Conservation (phyloP, 1,140 invertebrate species). For the Lasioglossum baleicum region DNA sequence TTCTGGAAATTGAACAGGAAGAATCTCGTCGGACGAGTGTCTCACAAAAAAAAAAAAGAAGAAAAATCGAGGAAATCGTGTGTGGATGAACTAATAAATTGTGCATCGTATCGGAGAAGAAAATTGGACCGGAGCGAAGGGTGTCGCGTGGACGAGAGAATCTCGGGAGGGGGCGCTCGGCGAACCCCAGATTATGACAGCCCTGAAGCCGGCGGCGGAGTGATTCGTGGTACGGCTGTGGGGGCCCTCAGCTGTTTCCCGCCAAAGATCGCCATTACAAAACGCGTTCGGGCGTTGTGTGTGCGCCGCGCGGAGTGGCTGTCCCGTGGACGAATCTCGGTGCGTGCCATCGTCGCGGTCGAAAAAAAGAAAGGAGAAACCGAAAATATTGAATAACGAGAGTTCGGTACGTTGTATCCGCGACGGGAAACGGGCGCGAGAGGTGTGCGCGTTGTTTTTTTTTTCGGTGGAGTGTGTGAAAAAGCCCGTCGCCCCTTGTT, state of each 20-base stretch:
- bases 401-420: conserved; percentile 19
- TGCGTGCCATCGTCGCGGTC: conserved; percentile 51
- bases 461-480: conserved; percentile 33
- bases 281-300: conserved; percentile 75
- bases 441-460: conserved; percentile 46
- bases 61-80: neutral
- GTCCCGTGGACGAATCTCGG: conserved; percentile 64
- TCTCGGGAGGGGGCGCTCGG: neutral
- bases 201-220: conserved; percentile 76
- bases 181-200: conserved; percentile 47
- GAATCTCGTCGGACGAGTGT: too few species aligned
- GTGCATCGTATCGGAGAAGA: neutral
- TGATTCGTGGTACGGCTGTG: conserved; percentile 72
- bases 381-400: conserved; percentile 32
- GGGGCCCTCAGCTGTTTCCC: conserved; percentile 85
- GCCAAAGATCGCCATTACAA: conserved; percentile 83
- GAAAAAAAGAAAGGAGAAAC: conserved; percentile 18
- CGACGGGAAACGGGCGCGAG: conserved; percentile 18
- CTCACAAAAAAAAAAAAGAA: too few species aligned
- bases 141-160: conserved; percentile 1
- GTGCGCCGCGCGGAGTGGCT: conserved; percentile 67
- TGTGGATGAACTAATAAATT: neutral
- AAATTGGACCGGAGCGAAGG: neutral
- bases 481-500: conserved; percentile 46
- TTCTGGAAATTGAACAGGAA: too few species aligned